These are phyloP conservation scores for Eilema depressum DNA, from an alignment of 2,888 invertebrate genomes.

Conservation along the genomic window DNA sequence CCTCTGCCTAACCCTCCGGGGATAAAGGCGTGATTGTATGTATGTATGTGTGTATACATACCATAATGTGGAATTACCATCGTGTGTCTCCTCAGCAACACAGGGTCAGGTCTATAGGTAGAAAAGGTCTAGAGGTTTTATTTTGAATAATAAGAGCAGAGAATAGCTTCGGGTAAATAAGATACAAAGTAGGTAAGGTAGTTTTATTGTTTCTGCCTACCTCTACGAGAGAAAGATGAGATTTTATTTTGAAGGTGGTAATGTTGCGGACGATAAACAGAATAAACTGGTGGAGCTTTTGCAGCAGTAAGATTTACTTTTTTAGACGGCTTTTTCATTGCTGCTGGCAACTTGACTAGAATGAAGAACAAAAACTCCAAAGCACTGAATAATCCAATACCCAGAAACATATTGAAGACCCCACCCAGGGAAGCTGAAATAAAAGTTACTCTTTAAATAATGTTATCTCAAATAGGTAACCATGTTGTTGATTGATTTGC, in stretches of 20 bases:
- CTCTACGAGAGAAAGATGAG: not conserved
- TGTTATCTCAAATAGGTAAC: too few relatives aligned
- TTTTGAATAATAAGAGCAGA: too few relatives aligned
- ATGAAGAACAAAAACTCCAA: slow-evolving; percentile 71
- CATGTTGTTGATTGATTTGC: too few relatives aligned
- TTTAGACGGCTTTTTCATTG: slow-evolving; percentile 50
- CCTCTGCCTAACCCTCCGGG: too few relatives aligned
- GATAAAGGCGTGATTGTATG: too few relatives aligned
- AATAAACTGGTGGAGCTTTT: not conserved
- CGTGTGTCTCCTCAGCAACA: too few relatives aligned
- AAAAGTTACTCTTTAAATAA: slow-evolving; percentile 17
- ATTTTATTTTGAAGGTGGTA: not conserved
- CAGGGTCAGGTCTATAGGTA: too few relatives aligned
- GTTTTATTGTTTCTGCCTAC: not conserved
- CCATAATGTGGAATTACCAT: too few relatives aligned
- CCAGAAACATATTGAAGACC: slow-evolving; percentile 82
- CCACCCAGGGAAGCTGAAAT: slow-evolving; percentile 80
- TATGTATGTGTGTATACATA: too few relatives aligned
- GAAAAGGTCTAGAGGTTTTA: not conserved
- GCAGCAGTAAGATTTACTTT: slow-evolving; percentile 34
- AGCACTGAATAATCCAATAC: slow-evolving; percentile 78
- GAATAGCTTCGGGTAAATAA: not conserved
- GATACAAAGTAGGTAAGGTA: not conserved
- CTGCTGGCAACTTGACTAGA: slow-evolving; percentile 57
- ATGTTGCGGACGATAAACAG: not conserved